Evolutionary conservation across 2,797 vertebrate genomes (phyloP), one percentile per base, ranked within the genome.

Genomic region (Mastacembelus armatus): DNA sequence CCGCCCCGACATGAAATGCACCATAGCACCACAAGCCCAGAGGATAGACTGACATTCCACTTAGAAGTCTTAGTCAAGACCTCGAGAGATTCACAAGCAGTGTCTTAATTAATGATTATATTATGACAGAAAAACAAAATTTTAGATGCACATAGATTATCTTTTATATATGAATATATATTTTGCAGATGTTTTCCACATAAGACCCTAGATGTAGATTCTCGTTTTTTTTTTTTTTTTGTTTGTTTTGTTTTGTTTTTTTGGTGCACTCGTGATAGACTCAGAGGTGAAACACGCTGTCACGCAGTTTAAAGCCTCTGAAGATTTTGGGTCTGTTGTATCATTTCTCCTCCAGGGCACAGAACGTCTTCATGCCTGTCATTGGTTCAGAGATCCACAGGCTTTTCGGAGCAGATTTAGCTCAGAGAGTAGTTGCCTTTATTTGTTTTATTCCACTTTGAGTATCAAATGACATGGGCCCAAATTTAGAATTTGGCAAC

Each of bases 161-260:
- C 87, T 91, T 91, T 85, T 90, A 88, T 91, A 89, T 86, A 88
- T 87, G 80, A 83, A 89, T 91, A 91, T 93, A 92, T 93, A 90
- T 93, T 93, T 93, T 92, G 91, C 91, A 91, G 87, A 94, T 86
- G 80, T 93, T 94, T 93, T 92, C 89, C 89, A 90, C 88, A 87
- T 89, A 86, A 84, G 77, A 80, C 81, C 47, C 48, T 91, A 90
- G 91, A 76, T 52, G 79, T 92, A 90, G 88, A 84, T 75, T 72
- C 56, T 85, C 62, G 29, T 24, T 57, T 69, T 75, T 30, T 52
- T 36, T 65, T 79, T 45, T 55, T 65, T 30, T 32, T 30, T 32
- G 30, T 66, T 56, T 44, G 50, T 60, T 63, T 82, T 30, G 64
- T 33, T 65, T 81, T 49, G 40, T 71, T 67, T 54, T 36, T 45